Evolutionary conservation across 2,113 vertebrate genomes (phyloP).

Genomic region (Empidonax alnorum): DNA sequence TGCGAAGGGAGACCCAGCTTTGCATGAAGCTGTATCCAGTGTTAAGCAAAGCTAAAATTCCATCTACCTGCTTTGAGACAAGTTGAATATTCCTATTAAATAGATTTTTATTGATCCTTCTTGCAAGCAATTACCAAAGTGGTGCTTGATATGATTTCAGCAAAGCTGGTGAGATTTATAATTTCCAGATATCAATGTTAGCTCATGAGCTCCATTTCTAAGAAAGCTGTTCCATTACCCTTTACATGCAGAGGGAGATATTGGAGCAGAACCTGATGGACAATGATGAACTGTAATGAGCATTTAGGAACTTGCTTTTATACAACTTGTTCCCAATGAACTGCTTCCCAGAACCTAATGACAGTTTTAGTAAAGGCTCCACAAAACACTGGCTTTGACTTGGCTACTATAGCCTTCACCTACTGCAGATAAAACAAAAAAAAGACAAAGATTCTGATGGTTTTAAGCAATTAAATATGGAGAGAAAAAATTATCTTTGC

Average conservation of each 20-base stretch:
- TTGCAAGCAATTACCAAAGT: neutral
- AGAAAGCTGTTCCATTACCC: neutral
- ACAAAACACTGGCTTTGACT: neutral
- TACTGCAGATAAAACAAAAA: neutral
- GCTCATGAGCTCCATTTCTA: neutral
- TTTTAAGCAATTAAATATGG: neutral
- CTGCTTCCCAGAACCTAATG: neutral
- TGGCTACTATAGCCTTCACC: neutral
- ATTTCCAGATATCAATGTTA: neutral
- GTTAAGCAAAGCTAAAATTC: neutral
- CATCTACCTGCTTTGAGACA: neutral
- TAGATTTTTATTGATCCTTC: neutral
- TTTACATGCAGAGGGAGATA: neutral
- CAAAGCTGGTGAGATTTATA: neutral
- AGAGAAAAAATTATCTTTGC: neutral
- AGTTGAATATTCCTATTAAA: neutral
- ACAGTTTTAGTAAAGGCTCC: neutral
- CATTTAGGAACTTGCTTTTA: slow-evolving; percentile 7
- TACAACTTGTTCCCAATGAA: neutral
- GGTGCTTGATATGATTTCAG: neutral
- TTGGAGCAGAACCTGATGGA: neutral
- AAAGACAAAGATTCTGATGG: neutral
- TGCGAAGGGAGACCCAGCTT: neutral
- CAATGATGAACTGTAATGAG: neutral
- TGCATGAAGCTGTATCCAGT: neutral